Conservation (phyloP, 1,140 invertebrate genomes). For the Magallana gigas region DNA sequence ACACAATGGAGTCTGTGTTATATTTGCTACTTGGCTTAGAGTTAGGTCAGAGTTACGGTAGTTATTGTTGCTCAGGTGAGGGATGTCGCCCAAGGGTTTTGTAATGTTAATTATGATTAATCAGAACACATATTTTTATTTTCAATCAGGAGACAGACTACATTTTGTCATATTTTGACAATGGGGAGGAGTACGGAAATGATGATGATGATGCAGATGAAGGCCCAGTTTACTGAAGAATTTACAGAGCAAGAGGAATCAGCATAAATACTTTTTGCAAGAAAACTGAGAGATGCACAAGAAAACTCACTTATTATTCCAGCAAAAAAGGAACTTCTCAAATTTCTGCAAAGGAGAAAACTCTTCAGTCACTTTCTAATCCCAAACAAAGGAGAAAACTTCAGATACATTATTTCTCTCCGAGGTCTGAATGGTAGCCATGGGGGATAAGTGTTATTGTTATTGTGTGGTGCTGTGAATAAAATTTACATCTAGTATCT, state of each 20-base stretch:
- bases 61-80: neutral
- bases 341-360: neutral
- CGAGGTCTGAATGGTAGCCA: no score
- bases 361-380: neutral
- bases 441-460: no score
- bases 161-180: slow-evolving; percentile 78
- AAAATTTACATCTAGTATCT: neutral
- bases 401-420: no score
- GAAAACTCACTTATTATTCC: no score
- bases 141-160: slow-evolving; percentile 78
- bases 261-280: no score
- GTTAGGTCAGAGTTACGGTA: no score
- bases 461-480: neutral
- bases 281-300: no score
- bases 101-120: no score
- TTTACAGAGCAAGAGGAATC: neutral
- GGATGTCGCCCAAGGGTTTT: neutral
- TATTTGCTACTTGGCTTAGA: no score
- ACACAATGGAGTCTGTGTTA: no score
- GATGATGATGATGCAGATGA: slow-evolving; percentile 78
- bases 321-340: neutral
- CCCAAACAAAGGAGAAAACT: no score
- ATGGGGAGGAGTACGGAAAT: slow-evolving; percentile 77
- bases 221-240: slow-evolving; percentile 70
- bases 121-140: neutral